Evolutionary conservation across 2,797 vertebrate genomes (phyloP), one percentile per base, ranked within the genome.

Genomic region (Poeciliopsis paucimaculata): DNA sequence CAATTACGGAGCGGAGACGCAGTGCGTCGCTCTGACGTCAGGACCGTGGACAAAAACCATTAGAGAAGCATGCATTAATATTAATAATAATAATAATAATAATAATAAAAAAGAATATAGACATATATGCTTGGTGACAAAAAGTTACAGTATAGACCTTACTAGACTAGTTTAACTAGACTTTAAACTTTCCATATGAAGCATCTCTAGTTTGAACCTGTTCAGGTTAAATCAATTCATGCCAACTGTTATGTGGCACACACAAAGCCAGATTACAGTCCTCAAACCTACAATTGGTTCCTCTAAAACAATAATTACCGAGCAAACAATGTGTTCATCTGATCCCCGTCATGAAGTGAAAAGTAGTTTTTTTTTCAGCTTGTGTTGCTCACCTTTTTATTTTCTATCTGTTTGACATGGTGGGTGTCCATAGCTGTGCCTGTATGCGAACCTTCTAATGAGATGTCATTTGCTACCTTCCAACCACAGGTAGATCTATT

Each of bases 251-350:
- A 81, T 73, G 2, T 71, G 53, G 55, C 31, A 16, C 80, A 82
- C 36, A 82, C 36, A 68, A 53, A 74, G 43, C 62, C 57, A 83
- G 84, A 90, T 91, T 90, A 88, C 86, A 89, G 88, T 46, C 77
- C 72, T 11, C 72, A 72, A 90, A 80, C 89, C 88, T 91, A 3
- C 74, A 89, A 90, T 91, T 87, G 8, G 66, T 31, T 55, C 36
- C 81, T 79, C 47, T 87, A 81, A 92, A 93, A 90, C 86, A 92
- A 78, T 92, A 68, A 93, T 94, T 91, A 92, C 8, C 28, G 16
- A 55, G 45, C 77, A 82, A 83, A 90, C 90, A 87, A 90, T 84
- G n/a, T 80, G 73, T 20, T 85, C 75, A 82, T 77, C 82, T 84
- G 70, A 79, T 82, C 75, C 77, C 41, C 31, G 41, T 68, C 46